A percentile compares a stretch with the other conserved stretches of the same genome.
These are phyloP conservation scores for Trichonephila inaurata DNA, from an alignment of 1,140 invertebrate genomes.

Conservation along the genomic window DNA sequence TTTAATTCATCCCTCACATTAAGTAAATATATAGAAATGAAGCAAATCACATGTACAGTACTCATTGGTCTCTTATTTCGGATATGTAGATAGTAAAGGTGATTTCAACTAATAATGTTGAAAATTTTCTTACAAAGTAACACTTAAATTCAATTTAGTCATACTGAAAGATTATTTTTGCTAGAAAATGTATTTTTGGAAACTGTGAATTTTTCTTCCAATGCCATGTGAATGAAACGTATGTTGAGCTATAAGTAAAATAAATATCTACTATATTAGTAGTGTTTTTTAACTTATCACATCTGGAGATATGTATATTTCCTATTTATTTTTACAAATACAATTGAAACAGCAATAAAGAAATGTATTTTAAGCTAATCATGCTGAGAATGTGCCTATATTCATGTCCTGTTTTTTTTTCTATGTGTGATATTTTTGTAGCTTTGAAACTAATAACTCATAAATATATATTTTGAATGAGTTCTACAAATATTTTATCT, in stretches of 20 bases:
- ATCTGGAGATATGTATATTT: not conserved
- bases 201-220: not conserved
- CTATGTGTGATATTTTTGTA: slow-evolving; percentile 35
- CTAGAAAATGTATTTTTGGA: slow-evolving; percentile 25
- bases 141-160: not conserved
- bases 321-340: slow-evolving; percentile 22
- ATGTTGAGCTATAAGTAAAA: not conserved
- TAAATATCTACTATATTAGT: slow-evolving; percentile 25
- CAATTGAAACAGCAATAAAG: slow-evolving; percentile 45
- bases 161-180: slow-evolving; percentile 4
- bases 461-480: not conserved
- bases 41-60: too few relatives aligned
- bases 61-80: too few relatives aligned
- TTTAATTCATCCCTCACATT: too few relatives aligned
- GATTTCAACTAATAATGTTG: not conserved
- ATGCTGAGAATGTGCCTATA: slow-evolving; percentile 45
- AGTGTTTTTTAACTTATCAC: not conserved
- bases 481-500: not conserved
- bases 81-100: not conserved
- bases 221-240: not conserved
- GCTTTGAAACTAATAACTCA: not conserved
- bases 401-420: not conserved
- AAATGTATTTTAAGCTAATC: not conserved
- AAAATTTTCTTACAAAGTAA: not conserved
- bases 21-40: too few relatives aligned